Conservation (phyloP, 2,888 invertebrate species). For the Phania funesta region DNA sequence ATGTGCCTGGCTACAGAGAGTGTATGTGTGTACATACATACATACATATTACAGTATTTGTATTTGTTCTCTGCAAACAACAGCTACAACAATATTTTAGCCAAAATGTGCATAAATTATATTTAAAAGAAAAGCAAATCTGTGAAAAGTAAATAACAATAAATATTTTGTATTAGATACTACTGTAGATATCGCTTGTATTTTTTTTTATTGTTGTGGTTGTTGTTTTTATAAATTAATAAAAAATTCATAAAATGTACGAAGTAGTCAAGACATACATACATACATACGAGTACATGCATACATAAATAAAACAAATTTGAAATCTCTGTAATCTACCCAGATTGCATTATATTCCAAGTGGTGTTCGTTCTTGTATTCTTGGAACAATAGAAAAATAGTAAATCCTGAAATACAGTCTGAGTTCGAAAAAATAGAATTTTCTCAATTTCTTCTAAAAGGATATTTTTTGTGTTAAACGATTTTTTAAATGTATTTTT, state of each 20-base stretch:
- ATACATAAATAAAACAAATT: conserved; percentile 20
- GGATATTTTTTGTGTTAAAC: background rate
- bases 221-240: conserved; percentile 43
- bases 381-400: background rate
- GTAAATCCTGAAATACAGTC: background rate
- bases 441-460: background rate
- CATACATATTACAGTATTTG: background rate
- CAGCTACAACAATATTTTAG: conserved; percentile 34
- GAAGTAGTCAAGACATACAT: background rate
- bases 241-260: conserved; percentile 56
- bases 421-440: background rate
- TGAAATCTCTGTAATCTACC: conserved; percentile 8
- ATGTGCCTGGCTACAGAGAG: background rate
- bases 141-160: conserved; percentile 54
- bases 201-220: conserved; percentile 13
- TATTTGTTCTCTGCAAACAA: conserved; percentile 43
- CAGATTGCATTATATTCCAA: conserved; percentile 20
- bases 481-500: background rate
- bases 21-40: background rate
- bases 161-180: conserved; percentile 25
- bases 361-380: background rate
- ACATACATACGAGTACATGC: background rate
- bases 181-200: conserved; percentile 30
- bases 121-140: conserved; percentile 61
- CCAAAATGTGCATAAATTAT: conserved; percentile 62